Base-by-base conservation (phyloP, 2,113 vertebrate genomes). In the Cynoglossus semilaevis region DNA sequence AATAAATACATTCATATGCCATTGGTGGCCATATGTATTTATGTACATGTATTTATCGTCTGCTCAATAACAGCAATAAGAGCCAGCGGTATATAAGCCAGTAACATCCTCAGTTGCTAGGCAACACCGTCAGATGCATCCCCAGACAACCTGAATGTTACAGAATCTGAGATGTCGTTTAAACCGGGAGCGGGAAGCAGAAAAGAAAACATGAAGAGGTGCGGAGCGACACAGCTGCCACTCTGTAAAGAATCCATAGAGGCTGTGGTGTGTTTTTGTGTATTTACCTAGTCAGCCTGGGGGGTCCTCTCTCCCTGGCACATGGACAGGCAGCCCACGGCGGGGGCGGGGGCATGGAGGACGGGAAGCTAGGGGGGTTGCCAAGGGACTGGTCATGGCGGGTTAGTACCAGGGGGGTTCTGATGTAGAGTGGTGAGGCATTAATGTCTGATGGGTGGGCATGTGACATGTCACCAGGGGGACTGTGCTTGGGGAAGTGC, bases 261-360 rank as follows among this genome's bases (percentile, higher is more conserved):
- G 63, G 74, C 79, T 70, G 42, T 67, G 57, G 80, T 85, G 83
- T 86, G 87, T 83, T 29, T 29, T 4, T 2, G 22, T 78, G 85
- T 90, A 93, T 88, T 94, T 94, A 94, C 93, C 93, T 94, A 94
- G 91, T 90, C 88, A 93, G 91, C 87, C 89, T 90, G 87, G 92
- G 89, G 91, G 90, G 89, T 92, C 93, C 92, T 91, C 90, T 90
- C 81, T 94, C 92, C 85, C 92, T 85, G 89, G 82, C 85, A 88
- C 92, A 92, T 78, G 91, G 89, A 88, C 92, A 93, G 91, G 91
- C 88, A 81, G 91, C 91, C 92, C 93, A 92, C 70, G 91, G 92
- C 62, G 91, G 88, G 82, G 83, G 85, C 1, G 84, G 84, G 83
- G 91, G 90, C 62, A 87, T 84, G 63, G 91, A 91, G 51, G 89